A percentile compares a stretch with the other conserved stretches of the same genome.
phyloP scores from a whole-genome alignment of 2,888 invertebrate genomes.

The Eupithecia subumbrata region DNA sequence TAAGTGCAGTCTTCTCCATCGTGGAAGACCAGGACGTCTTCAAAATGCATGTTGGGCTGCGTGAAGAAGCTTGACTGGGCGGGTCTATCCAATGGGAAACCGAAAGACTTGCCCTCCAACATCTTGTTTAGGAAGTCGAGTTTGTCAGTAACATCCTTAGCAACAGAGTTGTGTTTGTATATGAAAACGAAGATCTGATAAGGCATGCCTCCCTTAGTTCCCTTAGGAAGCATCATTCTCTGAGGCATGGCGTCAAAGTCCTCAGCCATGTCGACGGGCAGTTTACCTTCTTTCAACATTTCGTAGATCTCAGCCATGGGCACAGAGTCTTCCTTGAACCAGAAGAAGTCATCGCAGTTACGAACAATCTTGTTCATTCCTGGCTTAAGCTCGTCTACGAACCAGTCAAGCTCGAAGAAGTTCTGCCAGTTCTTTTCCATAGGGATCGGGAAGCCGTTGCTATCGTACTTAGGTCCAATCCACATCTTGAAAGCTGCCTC shows the following conservation, averaged over 20 bases:
- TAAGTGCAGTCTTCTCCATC: slow-evolving; percentile 68
- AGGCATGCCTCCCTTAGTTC: slow-evolving; percentile 86
- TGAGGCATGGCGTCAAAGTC: slow-evolving; percentile 86
- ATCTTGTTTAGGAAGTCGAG: slow-evolving; percentile 40
- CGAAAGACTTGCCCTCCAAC: slow-evolving; percentile 80
- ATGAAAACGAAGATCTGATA: slow-evolving; percentile 87
- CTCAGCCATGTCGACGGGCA: slow-evolving; percentile 81
- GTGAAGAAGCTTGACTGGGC: slow-evolving; percentile 66
- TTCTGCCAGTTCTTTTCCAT: slow-evolving; percentile 84
- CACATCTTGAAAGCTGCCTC: slow-evolving; percentile 86
- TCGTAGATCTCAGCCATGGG: slow-evolving; percentile 85
- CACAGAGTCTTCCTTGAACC: slow-evolving; percentile 85
- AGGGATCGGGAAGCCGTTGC: slow-evolving; percentile 76
- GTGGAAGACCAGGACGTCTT: slow-evolving; percentile 83
- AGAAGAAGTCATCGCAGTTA: slow-evolving; percentile 86
- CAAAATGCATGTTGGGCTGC: slow-evolving; percentile 85
- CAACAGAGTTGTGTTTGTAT: slow-evolving; percentile 77
- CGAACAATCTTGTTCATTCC: slow-evolving; percentile 87
- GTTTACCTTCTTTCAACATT: slow-evolving; percentile 79
- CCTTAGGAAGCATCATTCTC: slow-evolving; percentile 89
- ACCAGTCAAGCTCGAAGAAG: slow-evolving; percentile 86
- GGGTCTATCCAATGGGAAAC: slow-evolving; percentile 85
- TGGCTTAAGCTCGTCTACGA: slow-evolving; percentile 81
- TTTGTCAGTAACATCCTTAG: slow-evolving; percentile 56
- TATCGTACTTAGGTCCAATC: slow-evolving; percentile 88